Base-by-base conservation (phyloP, 2,888 invertebrate genomes). In the Gnatocerus cornutus region DNA sequence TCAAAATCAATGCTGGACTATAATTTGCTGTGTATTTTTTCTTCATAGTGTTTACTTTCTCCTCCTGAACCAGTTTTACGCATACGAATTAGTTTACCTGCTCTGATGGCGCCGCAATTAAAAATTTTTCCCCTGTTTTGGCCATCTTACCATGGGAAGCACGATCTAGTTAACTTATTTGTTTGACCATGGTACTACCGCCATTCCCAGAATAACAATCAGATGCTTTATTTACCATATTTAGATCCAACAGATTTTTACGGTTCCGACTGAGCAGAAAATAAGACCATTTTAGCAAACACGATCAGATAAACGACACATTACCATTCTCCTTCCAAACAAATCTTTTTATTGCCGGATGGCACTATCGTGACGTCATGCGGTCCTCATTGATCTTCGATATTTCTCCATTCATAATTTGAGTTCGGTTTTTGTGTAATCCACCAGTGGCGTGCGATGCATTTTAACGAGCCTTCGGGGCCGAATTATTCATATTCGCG, bases 281-380 rank as follows among this genome's bases (percentile, higher is more conserved):
- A 46, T 46, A 46, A 46, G 46, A 9, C 46, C 46, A 46, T 46
- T 46, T 46, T 21, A 21, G 16, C 46, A 21, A 46, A 16, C 46
- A 41, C n/a, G 13, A 46, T 46, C 46, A 46, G 46, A 46, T 46
- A 46, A 41, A 21, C 46, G 46, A 46, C 46, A 16, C 46, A 16
- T 46, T 46, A 46, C 46, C 46, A 46, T 46, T 46, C 46, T 46
- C 12, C 10, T 12, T 41, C n/a, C 41, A 12, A 41, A 41, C 41
- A 41, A 13, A 12, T 41, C 41, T 41, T 37, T 37, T 37, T 37
- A 37, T 37, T 37, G 37, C 37, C 37, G 37, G n/a, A 37, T 37
- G 37, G 41, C 41, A 41, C 12, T 12, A 4, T n/a, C 12, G 21
- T 46, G 46, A 46, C 46, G 46, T 46, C 46, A 46, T 43, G 9